Evolutionary conservation across 2,113 vertebrate genomes (phyloP).

Genomic region (Triplophysa dalaica): DNA sequence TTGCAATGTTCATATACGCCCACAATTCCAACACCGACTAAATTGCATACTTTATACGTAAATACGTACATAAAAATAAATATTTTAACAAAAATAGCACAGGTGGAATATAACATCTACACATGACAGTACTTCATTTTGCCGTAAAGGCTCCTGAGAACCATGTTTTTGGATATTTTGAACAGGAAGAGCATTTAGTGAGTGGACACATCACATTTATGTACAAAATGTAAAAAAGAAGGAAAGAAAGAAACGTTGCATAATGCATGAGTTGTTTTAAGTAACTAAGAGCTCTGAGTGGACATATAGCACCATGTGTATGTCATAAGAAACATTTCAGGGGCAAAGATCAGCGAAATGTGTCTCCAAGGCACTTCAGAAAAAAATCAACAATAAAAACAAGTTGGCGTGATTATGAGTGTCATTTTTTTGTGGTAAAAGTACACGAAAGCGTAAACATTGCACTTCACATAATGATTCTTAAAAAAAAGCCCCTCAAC

Average conservation of each 20-base stretch:
- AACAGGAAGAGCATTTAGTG: slow-evolving; percentile 47
- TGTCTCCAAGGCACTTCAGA: slow-evolving; percentile 57
- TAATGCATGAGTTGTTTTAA: slow-evolving; percentile 45
- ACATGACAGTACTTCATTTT: slow-evolving; percentile 55
- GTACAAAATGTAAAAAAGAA: slow-evolving; percentile 44
- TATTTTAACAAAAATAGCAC: slow-evolving; percentile 59
- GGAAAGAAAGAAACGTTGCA: slow-evolving; percentile 41
- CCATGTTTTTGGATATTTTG: slow-evolving; percentile 39
- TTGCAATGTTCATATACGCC: slow-evolving; percentile 22
- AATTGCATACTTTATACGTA: slow-evolving; percentile 50
- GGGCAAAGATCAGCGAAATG: slow-evolving; percentile 44
- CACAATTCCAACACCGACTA: slow-evolving; percentile 7
- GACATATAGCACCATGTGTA: slow-evolving; percentile 54
- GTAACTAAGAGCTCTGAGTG: slow-evolving; percentile 50
- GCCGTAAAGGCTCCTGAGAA: slow-evolving; percentile 56
- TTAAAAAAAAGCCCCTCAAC: slow-evolving; percentile 1
- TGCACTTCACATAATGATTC: slow-evolving; percentile 48
- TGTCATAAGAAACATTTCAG: slow-evolving; percentile 31
- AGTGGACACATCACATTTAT: slow-evolving; percentile 29
- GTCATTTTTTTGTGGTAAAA: slow-evolving; percentile 25
- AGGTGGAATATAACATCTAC: slow-evolving; percentile 54
- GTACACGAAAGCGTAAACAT: slow-evolving; percentile 53
- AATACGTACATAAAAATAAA: slow-evolving; percentile 53
- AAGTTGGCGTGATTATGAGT: slow-evolving; percentile 51
- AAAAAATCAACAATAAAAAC: slow-evolving; percentile 31